Evolutionary conservation across 2,888 invertebrate genomes (phyloP), one percentile per base, ranked within the genome.

Genomic region (Cryptosula pallasiana): DNA sequence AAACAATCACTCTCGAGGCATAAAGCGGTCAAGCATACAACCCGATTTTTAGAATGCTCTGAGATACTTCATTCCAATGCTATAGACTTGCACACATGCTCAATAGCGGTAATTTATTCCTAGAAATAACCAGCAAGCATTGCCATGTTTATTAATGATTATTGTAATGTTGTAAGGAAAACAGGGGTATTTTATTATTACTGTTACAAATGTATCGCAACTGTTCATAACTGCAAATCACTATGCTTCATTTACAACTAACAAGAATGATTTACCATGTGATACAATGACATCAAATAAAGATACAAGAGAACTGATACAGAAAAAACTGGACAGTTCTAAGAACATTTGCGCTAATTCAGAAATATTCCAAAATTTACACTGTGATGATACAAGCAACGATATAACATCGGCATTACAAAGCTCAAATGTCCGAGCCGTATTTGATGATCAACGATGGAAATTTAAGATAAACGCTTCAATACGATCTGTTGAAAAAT

Each of bases 391-490:
- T 45, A 45, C 5, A 45, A 20, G 45, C 20, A 45, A 45, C 45
- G 45, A 45, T 20, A 45, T 45, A 20, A 45, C 20, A 45, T 13
- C 9, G 9, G 5, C 45, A 45, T 13, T 45, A 45, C 9, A 45
- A 45, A 45, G 45, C 20, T 45, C 45, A 45, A 45, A 5, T 13
- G 45, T 45, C 5, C 45, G 20, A 20, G 45, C 45, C 5, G 20
- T 45, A 45, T 45, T 13, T 45, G 20, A 45, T 13, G 45, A 45
- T 20, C 20, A 45, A 45, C 5, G 20, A 45, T 20, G 20, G 9
- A 45, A 45, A 45, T 45, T 45, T 20, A 45, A 45, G 45, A 45
- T 45, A 45, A 45, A 45, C 32, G 63, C 63, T 32, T 27, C 63
- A 13, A 13, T 63, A 32, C 29, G 63, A 32, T 63, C 2, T 32